Conservation (phyloP, 2,113 vertebrate genomes). For the Puffinus mauretanicus region DNA sequence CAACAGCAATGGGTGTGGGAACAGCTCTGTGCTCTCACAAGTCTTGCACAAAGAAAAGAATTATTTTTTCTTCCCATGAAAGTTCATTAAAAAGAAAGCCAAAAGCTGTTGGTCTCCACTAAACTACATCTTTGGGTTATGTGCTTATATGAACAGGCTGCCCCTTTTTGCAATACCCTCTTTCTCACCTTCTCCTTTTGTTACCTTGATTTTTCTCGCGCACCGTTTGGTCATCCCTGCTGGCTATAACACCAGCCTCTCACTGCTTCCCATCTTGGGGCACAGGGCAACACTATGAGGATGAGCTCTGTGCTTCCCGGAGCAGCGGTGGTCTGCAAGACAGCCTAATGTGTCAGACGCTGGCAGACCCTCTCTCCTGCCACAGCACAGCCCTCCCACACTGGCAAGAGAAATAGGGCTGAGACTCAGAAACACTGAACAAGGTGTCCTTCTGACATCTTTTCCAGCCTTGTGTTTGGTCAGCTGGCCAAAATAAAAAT, state of each 20-base stretch:
- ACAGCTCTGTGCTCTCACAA: not conserved
- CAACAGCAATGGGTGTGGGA: not conserved
- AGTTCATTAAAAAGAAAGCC: not conserved
- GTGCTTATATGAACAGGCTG: not conserved
- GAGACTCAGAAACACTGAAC: not conserved
- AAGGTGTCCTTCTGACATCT: not conserved
- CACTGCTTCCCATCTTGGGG: rapidly evolving
- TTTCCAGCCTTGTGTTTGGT: not conserved
- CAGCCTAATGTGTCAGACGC: rapidly evolving
- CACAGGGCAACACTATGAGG: too few relatives aligned
- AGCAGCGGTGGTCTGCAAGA: not conserved
- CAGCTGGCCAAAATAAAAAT: not conserved
- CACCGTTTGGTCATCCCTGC: not conserved
- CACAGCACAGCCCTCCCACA: not conserved
- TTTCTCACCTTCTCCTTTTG: not conserved
- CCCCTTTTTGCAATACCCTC: not conserved
- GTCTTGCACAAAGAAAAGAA: not conserved
- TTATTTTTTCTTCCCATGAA: not conserved
- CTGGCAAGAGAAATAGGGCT: not conserved
- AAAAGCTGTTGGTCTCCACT: not conserved
- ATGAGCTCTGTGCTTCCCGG: not conserved
- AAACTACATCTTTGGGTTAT: not conserved
- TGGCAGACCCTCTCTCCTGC: not conserved
- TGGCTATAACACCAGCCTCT: not conserved
- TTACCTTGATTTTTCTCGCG: not conserved